Base-by-base conservation (phyloP, 2,888 invertebrate species). In the Tricholauxania praeusta region DNA sequence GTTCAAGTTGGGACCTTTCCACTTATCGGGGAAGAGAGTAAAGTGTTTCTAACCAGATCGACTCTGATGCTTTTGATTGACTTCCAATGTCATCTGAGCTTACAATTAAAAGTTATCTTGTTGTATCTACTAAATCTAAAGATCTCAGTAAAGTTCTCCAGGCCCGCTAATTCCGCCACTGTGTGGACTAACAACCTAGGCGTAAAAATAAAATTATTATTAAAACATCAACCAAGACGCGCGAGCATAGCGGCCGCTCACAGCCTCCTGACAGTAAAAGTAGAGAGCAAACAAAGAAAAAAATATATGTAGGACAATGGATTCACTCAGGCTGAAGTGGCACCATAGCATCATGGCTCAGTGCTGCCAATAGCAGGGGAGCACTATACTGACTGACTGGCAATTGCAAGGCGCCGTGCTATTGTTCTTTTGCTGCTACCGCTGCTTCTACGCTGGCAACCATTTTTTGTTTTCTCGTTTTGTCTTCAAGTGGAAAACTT, bases 321-420 rank as follows among this genome's bases (percentile, higher is more conserved):
- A 66, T 75, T 72, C 71, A 72, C 75, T 74, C 72, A 65, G 69
- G 74, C 72, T 72, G 65, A 78, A 78, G 78, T 76, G 78, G 72
- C 78, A 76, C 75, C 39, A 39, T 39, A 39, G 39, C 39, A 74
- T 75, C 66, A 72, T 67, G 48, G 55, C 48, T 39, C 63, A 63
- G 63, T 57, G 57, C 48, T 17, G 67, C 17, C 57, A 68, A 68
- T 57, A 59, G 68, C 19, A 32, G 57, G 55, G 10, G 39, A 39
- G 10, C 10, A 39, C 39, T 10, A 10, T 3, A 4, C 39, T 39
- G 39, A 10, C 39, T 39, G 39, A 39, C 39, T 39, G 39, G 39
- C 39, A 39, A 39, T 39, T 39, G 39, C 10, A 39, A 39, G 39
- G 39, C 39, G 39, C 39, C 10, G 39, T 55, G 47, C 48, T 59